These are phyloP conservation scores for Tapirus indicus DNA, from an alignment of 2,797 vertebrate species.

Conservation along the genomic window DNA sequence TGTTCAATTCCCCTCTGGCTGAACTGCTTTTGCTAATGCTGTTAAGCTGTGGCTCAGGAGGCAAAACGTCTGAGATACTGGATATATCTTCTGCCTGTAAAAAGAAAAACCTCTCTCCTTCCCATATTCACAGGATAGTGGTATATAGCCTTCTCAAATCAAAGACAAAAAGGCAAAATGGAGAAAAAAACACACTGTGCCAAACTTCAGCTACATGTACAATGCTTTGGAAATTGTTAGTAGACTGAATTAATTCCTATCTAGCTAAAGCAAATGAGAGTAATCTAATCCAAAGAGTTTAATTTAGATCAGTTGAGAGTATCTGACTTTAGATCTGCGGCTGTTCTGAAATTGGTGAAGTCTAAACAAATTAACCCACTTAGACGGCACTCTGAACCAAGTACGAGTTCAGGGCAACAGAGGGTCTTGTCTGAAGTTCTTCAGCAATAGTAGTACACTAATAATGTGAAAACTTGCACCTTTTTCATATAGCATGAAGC, in stretches of 20 bases:
- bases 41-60: conserved; percentile 55
- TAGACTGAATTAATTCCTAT: conserved; percentile 32
- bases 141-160: neutral
- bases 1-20: neutral
- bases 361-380: conserved; percentile 56
- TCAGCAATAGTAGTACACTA: neutral
- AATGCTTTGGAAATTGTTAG: conserved; percentile 4
- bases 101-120: conserved; percentile 7
- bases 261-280: conserved; percentile 49
- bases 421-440: conserved; percentile 19
- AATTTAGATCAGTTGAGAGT: neutral
- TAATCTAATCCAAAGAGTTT: conserved; percentile 67
- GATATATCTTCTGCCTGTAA: conserved; percentile 12
- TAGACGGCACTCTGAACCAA: neutral
- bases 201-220: neutral
- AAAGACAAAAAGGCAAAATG: conserved; percentile 14
- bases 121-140: neutral
- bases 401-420: neutral
- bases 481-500: neutral
- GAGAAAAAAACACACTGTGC: neutral
- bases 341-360: conserved; percentile 61
- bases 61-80: neutral
- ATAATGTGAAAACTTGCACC: neutral
- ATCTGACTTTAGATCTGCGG: conserved; percentile 64
- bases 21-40: conserved; percentile 64